Evolutionary conservation across 35 echinoderm and acorn worm species (phyloP).

Genomic region (Chiridota heheva): DNA sequence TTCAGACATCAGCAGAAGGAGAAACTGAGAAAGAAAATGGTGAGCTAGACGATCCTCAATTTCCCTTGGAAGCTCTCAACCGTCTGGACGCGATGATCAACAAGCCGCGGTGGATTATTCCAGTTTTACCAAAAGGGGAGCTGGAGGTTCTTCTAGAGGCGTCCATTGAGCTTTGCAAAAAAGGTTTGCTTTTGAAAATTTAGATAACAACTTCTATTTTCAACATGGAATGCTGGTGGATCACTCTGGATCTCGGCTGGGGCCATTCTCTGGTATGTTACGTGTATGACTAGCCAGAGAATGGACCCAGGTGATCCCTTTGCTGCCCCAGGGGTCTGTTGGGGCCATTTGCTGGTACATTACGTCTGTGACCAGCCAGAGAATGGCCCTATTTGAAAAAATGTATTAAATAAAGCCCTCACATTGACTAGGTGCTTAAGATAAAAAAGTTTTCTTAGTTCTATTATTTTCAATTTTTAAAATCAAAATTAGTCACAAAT

Average conservation of each 20-base stretch:
- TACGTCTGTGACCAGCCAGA: no score
- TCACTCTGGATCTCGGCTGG: no score
- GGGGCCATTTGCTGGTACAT: background rate
- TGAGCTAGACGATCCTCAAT: slow-evolving; percentile 83
- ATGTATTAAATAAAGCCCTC: background rate
- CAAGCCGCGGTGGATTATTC: slow-evolving; percentile 95
- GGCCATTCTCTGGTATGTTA: background rate
- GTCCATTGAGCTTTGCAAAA: slow-evolving; percentile 87
- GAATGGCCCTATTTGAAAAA: slow-evolving; percentile 15
- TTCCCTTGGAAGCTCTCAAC: slow-evolving; percentile 74
- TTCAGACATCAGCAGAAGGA: slow-evolving; percentile 41
- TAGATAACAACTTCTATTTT: background rate
- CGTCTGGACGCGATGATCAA: slow-evolving; percentile 98
- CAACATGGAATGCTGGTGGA: background rate
- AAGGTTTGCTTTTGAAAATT: slow-evolving; percentile 40
- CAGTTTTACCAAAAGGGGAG: slow-evolving; percentile 95
- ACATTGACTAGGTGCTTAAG: no score
- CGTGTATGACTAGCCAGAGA: no score
- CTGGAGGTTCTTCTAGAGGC: slow-evolving; percentile 96
- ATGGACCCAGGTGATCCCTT: background rate
- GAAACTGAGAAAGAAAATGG: slow-evolving; percentile 53
- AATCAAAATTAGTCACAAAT: no score
- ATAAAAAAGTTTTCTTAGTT: no score
- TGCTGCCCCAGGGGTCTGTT: background rate
- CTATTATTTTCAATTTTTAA: no score